These are phyloP conservation scores for Lobophora halterata DNA, from an alignment of 2,888 invertebrate species.

Conservation along the genomic window DNA sequence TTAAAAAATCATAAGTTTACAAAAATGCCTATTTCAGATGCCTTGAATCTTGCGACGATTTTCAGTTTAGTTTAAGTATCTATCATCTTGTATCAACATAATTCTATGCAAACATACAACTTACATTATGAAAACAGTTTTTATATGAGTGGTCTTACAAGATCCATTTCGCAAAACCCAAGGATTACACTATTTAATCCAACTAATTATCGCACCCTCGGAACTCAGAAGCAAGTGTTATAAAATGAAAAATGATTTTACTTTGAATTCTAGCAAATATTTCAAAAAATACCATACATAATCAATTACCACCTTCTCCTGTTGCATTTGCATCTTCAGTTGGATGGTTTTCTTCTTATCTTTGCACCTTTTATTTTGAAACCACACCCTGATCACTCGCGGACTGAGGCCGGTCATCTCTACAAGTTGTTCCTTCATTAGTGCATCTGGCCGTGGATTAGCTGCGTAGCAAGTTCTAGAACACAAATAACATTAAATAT, in stretches of 20 bases:
- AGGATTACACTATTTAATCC: slow-evolving; percentile 20
- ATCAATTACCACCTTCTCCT: slow-evolving; percentile 91
- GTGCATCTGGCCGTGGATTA: slow-evolving; percentile 98
- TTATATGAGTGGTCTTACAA: too few species aligned
- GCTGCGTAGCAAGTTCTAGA: slow-evolving; percentile 95
- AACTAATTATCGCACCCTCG: too few species aligned
- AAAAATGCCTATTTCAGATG: too few species aligned
- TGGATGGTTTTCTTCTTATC: slow-evolving; percentile 98
- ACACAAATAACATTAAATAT: slow-evolving; percentile 16
- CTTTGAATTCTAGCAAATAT: slow-evolving; percentile 15
- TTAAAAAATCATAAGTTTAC: too few species aligned
- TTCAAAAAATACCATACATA: slow-evolving; percentile 25
- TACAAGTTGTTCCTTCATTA: slow-evolving; percentile 99
- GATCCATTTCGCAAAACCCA: too few species aligned
- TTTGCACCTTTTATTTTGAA: slow-evolving; percentile 98
- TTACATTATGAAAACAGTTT: too few species aligned
- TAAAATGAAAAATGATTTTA: too few species aligned
- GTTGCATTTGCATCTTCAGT: slow-evolving; percentile 98
- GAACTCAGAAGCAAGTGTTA: too few species aligned
- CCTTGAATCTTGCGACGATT: too few species aligned
- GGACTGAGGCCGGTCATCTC: slow-evolving; percentile 99
- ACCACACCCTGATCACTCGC: slow-evolving; percentile 99
- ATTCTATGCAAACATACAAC: too few species aligned
- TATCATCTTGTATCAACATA: too few species aligned
- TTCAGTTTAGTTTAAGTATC: too few species aligned